phyloP scores from a whole-genome alignment of 37 sponge, comb jelly and placozoan species.

The Cladorhizidae sp. region DNA sequence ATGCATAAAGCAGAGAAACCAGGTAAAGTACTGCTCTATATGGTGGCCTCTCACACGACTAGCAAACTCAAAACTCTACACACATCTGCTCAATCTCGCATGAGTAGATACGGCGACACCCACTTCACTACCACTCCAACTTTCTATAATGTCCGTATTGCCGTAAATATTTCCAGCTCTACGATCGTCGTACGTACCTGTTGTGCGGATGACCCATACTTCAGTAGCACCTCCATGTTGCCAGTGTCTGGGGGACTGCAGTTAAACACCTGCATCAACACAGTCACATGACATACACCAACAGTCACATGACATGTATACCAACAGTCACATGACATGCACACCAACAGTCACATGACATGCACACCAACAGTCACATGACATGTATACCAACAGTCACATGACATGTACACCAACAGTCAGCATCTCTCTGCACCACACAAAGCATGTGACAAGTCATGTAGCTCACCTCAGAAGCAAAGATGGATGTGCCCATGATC shows the following conservation, averaged over 20 bases:
- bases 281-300: neutral
- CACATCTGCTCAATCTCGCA: no score
- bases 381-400: neutral
- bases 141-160: no score
- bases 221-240: slow-evolving; percentile 90
- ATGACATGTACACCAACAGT: no score
- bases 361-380: neutral
- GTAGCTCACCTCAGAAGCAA: slow-evolving; percentile 60
- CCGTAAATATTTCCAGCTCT: no score
- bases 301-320: neutral
- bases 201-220: slow-evolving; percentile 82
- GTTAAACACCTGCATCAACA: slow-evolving; percentile 69
- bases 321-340: neutral
- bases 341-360: neutral
- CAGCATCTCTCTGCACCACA: no score
- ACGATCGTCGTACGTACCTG: slow-evolving; percentile 64
- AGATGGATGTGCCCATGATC: slow-evolving; percentile 69
- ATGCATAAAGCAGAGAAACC: no score
- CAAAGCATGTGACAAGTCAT: neutral
- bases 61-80: no score
- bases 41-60: no score
- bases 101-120: no score
- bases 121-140: no score
- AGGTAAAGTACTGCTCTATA: no score
- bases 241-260: slow-evolving; percentile 95